Conservation (phyloP, 2,888 invertebrate species). For the Ethmia dodecea region DNA sequence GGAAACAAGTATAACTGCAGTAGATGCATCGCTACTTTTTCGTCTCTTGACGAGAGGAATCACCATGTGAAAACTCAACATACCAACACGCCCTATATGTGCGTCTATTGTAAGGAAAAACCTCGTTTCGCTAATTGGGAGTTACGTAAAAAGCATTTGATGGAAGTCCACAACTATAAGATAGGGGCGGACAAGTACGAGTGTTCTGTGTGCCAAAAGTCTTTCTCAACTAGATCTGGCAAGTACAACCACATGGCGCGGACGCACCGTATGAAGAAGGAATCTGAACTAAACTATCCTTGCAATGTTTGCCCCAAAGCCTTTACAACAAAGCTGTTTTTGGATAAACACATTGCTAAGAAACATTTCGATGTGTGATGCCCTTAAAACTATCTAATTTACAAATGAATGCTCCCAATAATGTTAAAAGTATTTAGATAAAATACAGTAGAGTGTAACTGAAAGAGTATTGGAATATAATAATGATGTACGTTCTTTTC, state of each 20-base stretch:
- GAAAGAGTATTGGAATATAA: constrained; percentile 38
- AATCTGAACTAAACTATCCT: constrained; percentile 59
- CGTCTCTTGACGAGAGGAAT: constrained; percentile 56
- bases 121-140: constrained; percentile 69
- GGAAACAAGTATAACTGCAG: constrained; percentile 66
- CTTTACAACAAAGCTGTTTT: constrained; percentile 71
- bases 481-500: constrained; percentile 67
- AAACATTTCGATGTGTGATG: constrained; percentile 65
- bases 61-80: constrained; percentile 63
- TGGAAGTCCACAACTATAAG: constrained; percentile 62
- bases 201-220: constrained; percentile 59
- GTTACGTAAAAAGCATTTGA: constrained; percentile 56
- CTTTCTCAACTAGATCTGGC: constrained; percentile 63
- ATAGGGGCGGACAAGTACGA: constrained; percentile 63
- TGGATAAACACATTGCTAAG: constrained; percentile 74
- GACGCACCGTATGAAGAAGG: constrained; percentile 61
- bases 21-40: constrained; percentile 62
- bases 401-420: background rate
- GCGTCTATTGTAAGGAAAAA: constrained; percentile 61
- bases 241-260: constrained; percentile 69
- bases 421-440: too few species aligned
- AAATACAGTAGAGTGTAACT: too few species aligned
- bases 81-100: constrained; percentile 60
- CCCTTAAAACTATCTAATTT: background rate
- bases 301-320: constrained; percentile 72